phyloP scores from a whole-genome alignment of 2,888 invertebrate genomes.

The Patella pellucida region DNA sequence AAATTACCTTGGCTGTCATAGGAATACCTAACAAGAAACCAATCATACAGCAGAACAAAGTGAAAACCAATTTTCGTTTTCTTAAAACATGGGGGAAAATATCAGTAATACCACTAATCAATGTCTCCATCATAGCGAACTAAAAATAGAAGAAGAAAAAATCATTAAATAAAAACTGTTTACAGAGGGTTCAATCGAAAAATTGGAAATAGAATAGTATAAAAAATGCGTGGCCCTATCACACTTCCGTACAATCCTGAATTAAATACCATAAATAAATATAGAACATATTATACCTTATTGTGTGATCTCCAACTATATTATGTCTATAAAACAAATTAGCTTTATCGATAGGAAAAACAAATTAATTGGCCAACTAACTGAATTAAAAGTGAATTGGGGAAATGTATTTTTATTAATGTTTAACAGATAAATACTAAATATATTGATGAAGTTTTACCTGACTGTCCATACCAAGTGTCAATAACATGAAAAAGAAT shows the following conservation, averaged over 20 bases:
- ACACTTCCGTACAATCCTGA: no score
- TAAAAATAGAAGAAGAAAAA: slow-evolving; percentile 35
- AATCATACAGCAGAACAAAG: slow-evolving; percentile 52
- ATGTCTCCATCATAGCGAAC: slow-evolving; percentile 68
- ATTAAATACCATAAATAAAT: no score
- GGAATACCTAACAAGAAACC: slow-evolving; percentile 65
- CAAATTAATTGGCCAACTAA: slow-evolving; percentile 12
- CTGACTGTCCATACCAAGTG: slow-evolving; percentile 64
- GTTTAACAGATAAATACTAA: not conserved
- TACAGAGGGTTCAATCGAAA: no score
- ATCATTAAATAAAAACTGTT: no score
- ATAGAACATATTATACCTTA: no score
- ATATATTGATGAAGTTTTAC: slow-evolving; percentile 31
- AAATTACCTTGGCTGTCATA: slow-evolving; percentile 59
- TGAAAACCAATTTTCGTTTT: slow-evolving; percentile 53
- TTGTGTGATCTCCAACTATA: not conserved
- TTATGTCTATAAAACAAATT: slow-evolving; percentile 14
- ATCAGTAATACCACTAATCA: slow-evolving; percentile 62
- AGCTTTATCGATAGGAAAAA: slow-evolving; percentile 12
- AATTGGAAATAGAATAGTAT: no score
- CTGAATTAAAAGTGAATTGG: slow-evolving; percentile 3
- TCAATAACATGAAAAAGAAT: slow-evolving; percentile 68
- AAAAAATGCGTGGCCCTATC: no score
- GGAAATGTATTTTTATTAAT: not conserved
- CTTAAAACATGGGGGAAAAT: slow-evolving; percentile 56